Conservation (phyloP, 2,113 vertebrate species). For the Kryptolebias marmoratus region DNA sequence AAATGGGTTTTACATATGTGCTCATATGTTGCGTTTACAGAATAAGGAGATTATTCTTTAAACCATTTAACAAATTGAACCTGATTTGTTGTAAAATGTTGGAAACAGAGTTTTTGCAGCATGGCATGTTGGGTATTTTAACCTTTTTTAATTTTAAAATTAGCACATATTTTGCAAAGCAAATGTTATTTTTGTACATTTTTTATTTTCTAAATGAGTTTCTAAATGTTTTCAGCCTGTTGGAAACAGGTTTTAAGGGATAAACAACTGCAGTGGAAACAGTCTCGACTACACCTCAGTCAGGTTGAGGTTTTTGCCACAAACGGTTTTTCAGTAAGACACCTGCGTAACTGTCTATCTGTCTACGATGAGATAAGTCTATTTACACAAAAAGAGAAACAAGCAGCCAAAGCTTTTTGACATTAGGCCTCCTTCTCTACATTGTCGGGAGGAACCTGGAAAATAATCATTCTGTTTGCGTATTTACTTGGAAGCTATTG, state of each 20-base stretch:
- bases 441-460: conserved; percentile 4
- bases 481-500: conserved; percentile 11
- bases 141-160: too few relatives aligned
- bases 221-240: neutral
- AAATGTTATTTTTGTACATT: too few relatives aligned
- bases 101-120: too few relatives aligned
- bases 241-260: neutral
- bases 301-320: conserved; percentile 5
- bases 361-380: neutral
- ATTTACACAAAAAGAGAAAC: neutral
- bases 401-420: neutral
- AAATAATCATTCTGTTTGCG: conserved; percentile 7
- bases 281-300: conserved; percentile 10
- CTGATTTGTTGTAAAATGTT: too few relatives aligned
- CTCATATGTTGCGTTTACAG: too few relatives aligned
- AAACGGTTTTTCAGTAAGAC: conserved; percentile 7
- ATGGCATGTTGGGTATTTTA: too few relatives aligned
- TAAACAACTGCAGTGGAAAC: neutral
- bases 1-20: too few relatives aligned
- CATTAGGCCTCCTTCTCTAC: neutral
- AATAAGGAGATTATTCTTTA: too few relatives aligned
- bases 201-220: too few relatives aligned
- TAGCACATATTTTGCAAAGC: too few relatives aligned
- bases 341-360: neutral
- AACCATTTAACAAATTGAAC: too few relatives aligned